Conservation (phyloP, 2,797 vertebrate genomes). For the Sus cebifrons region DNA sequence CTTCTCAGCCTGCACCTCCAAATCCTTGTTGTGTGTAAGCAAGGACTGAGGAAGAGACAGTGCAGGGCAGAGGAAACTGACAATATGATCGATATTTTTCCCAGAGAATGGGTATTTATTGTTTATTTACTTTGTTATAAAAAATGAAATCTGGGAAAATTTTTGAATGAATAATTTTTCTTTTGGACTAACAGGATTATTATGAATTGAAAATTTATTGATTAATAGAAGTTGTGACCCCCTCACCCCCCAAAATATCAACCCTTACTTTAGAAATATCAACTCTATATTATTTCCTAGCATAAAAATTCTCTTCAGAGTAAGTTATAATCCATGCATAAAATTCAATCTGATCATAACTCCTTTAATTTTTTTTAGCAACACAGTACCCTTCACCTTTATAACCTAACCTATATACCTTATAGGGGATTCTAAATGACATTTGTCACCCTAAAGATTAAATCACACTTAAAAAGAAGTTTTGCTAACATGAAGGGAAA, state of each 20-base stretch:
- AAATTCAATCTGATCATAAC: constrained; percentile 12
- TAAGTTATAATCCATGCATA: constrained; percentile 23
- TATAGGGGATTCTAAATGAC: neutral
- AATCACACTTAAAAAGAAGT: neutral
- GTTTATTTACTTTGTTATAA: neutral
- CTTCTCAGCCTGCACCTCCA: no score
- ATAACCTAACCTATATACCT: neutral
- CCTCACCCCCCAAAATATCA: neutral
- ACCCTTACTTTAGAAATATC: constrained; percentile 52
- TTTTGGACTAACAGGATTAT: neutral
- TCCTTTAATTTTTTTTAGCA: neutral
- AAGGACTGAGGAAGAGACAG: no score
- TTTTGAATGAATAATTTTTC: neutral
- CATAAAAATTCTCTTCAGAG: neutral
- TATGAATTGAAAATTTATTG: neutral
- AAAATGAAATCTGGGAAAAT: neutral
- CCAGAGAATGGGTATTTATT: neutral
- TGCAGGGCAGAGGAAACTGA: no score
- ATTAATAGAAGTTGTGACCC: neutral
- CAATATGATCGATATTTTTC: neutral
- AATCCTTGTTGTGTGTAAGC: no score
- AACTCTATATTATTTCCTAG: neutral
- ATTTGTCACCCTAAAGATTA: neutral
- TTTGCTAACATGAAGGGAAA: neutral
- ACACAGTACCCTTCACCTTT: neutral